These are phyloP conservation scores for Drosophila engyochracea DNA, from an alignment of 2,888 invertebrate species.

Conservation along the genomic window DNA sequence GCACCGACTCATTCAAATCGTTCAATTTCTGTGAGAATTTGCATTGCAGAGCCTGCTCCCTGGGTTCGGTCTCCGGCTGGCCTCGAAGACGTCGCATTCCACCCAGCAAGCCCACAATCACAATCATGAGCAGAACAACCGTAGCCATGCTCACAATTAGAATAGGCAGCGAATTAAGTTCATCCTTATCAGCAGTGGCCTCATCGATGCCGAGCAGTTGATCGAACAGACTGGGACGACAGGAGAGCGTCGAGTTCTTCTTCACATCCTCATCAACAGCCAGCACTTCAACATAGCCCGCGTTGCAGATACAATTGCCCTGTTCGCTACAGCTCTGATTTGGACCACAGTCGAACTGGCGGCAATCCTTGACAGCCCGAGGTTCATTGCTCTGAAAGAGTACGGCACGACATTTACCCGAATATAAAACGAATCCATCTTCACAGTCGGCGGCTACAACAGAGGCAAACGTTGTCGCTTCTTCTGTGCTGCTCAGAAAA, in stretches of 20 bases:
- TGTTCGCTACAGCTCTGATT: slow-evolving; percentile 55
- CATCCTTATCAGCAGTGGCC: slow-evolving; percentile 61
- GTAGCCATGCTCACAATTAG: slow-evolving; percentile 65
- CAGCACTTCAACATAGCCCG: slow-evolving; percentile 51
- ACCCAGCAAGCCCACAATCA: slow-evolving; percentile 47
- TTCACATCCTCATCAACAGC: not conserved
- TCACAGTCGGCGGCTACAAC: slow-evolving; percentile 49
- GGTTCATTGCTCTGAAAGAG: slow-evolving; percentile 71
- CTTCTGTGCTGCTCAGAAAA: slow-evolving; percentile 7
- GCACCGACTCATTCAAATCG: slow-evolving; percentile 72
- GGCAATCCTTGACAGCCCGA: slow-evolving; percentile 30
- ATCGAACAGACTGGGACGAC: slow-evolving; percentile 53
- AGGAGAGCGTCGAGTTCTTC: slow-evolving; percentile 23
- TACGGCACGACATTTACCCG: slow-evolving; percentile 67
- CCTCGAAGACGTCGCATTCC: slow-evolving; percentile 28
- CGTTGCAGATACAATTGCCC: slow-evolving; percentile 56
- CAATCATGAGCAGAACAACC: slow-evolving; percentile 50
- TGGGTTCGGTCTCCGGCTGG: slow-evolving; percentile 10
- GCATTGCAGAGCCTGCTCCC: slow-evolving; percentile 54
- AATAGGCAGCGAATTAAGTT: slow-evolving; percentile 61
- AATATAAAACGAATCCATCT: slow-evolving; percentile 62
- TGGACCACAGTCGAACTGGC: slow-evolving; percentile 46
- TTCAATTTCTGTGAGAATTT: slow-evolving; percentile 62
- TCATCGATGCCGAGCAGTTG: slow-evolving; percentile 58
- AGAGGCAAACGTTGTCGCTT: not conserved